Percentiles rank a stretch among this genome's conserved stretches.
Evolutionary conservation across 2,888 invertebrate genomes (phyloP).

Genomic region (Auanema freiburgensis): DNA sequence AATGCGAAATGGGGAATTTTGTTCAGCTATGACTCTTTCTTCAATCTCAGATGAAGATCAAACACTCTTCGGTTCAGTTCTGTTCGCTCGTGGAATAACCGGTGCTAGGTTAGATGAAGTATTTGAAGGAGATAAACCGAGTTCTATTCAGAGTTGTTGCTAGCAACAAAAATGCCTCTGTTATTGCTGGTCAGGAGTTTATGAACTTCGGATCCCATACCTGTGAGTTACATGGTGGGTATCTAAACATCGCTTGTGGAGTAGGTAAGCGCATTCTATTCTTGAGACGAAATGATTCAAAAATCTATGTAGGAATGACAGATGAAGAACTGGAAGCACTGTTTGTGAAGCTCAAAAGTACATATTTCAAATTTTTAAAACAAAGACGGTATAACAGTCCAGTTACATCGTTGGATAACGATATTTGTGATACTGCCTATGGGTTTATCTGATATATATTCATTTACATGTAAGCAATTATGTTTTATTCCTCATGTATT

Average conservation of each 20-base stretch:
- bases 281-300: background rate
- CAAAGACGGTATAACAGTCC: background rate
- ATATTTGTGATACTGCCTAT: too few species aligned
- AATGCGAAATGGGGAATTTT: too few species aligned
- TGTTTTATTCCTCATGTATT: too few species aligned
- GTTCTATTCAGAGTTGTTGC: constrained; percentile 38
- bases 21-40: constrained; percentile 52
- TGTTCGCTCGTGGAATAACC: constrained; percentile 51
- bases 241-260: constrained; percentile 53
- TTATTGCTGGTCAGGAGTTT: constrained; percentile 45
- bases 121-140: background rate
- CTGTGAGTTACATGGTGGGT: constrained; percentile 46
- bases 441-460: too few species aligned
- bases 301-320: constrained; percentile 34
- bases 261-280: constrained; percentile 35
- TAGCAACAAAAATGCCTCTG: constrained; percentile 26
- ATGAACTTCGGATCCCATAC: constrained; percentile 52
- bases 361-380: constrained; percentile 31
- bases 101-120: constrained; percentile 38
- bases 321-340: constrained; percentile 47
- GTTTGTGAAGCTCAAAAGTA: constrained; percentile 38
- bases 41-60: constrained; percentile 47
- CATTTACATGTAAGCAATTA: too few species aligned
- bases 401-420: too few species aligned
- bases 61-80: constrained; percentile 50